These are phyloP conservation scores for Sceloporus undulatus DNA, from an alignment of 2,113 vertebrate species.

Conservation along the genomic window DNA sequence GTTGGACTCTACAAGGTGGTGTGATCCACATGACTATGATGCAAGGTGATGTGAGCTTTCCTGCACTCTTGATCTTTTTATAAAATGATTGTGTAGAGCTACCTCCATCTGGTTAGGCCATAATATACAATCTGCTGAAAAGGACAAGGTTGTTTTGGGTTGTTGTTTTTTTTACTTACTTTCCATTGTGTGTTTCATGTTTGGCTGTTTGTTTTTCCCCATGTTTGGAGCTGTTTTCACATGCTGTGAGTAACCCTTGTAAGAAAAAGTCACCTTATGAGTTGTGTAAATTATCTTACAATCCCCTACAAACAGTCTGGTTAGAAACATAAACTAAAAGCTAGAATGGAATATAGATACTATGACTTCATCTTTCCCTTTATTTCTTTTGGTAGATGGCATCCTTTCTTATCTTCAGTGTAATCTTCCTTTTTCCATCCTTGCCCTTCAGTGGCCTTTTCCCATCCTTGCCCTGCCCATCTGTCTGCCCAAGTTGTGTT, in stretches of 20 bases:
- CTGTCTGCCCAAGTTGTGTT: slow-evolving; percentile 43
- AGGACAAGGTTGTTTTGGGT: not conserved
- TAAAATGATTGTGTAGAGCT: too few relatives aligned
- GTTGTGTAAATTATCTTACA: not conserved
- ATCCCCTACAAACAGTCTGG: not conserved
- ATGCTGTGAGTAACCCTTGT: not conserved
- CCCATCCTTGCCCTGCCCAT: not conserved
- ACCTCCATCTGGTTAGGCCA: not conserved
- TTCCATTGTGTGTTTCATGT: not conserved
- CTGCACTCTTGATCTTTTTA: too few relatives aligned
- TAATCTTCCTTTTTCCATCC: slow-evolving; percentile 1
- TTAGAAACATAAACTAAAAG: not conserved
- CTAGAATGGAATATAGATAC: not conserved
- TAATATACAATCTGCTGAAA: not conserved
- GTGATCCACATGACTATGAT: too few relatives aligned
- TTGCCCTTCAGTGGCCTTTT: slow-evolving; percentile 26
- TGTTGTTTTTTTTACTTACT: not conserved
- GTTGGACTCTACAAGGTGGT: too few relatives aligned
- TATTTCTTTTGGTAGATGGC: not conserved
- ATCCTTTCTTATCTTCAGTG: not conserved
- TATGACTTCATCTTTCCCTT: not conserved
- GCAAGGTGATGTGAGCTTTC: too few relatives aligned
- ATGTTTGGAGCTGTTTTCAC: not conserved
- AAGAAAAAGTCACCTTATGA: not conserved
- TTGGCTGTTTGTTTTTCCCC: not conserved